phyloP scores from a whole-genome alignment of 1,140 invertebrate genomes.

The Stratiolaelaps scimitus region DNA sequence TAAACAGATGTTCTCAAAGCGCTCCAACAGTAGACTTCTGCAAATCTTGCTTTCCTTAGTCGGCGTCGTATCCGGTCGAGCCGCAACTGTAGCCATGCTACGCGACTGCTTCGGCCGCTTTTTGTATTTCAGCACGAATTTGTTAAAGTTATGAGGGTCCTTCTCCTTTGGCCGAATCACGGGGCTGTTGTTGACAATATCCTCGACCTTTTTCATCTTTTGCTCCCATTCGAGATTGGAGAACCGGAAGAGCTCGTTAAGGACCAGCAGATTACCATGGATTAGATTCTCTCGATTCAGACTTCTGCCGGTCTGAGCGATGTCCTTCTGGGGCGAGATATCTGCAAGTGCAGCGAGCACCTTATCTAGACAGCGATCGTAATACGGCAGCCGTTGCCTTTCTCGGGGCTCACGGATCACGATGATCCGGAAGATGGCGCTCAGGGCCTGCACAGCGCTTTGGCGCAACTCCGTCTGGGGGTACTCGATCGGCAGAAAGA shows the following conservation, averaged over 20 bases:
- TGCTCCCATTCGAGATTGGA: conserved; percentile 73
- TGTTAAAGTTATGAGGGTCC: background rate
- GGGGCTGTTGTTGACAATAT: conserved; percentile 28
- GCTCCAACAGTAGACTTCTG: conserved; percentile 62
- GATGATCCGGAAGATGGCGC: background rate
- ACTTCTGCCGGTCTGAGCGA: conserved; percentile 48
- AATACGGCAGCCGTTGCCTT: background rate
- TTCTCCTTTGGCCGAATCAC: background rate
- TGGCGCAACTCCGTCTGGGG: conserved; percentile 50
- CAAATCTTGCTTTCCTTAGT: conserved; percentile 73
- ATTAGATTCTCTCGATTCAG: conserved; percentile 74
- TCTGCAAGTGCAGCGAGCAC: conserved; percentile 70
- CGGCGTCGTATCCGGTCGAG: conserved; percentile 19
- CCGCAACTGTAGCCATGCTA: background rate
- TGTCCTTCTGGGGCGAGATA: conserved; percentile 55
- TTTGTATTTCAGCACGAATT: background rate
- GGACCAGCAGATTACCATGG: conserved; percentile 79
- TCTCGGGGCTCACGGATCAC: background rate
- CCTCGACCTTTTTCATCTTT: conserved; percentile 30
- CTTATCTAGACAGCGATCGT: conserved; percentile 52
- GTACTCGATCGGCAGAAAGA: conserved; percentile 82
- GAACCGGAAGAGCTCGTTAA: conserved; percentile 86
- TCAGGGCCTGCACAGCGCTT: conserved; percentile 13
- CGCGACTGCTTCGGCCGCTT: conserved; percentile 16
- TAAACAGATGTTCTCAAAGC: conserved; percentile 56